Evolutionary conservation across 2,888 invertebrate species (phyloP).

Genomic region (Tipula lateralis): DNA sequence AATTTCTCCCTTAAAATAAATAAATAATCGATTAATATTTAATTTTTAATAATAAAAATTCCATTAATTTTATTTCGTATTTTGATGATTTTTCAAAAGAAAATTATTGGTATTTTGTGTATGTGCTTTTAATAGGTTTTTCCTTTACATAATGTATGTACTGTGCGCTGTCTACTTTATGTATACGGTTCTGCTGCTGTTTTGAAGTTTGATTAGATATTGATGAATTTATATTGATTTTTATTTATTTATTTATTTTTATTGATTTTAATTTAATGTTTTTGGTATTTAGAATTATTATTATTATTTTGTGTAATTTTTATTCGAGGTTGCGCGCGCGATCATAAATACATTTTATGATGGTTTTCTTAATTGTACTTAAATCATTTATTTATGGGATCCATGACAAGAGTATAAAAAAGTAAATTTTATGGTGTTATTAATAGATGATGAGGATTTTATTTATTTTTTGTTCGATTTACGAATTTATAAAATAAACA

Average conservation of each 20-base stretch:
- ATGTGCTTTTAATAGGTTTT: background rate
- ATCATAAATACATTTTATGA: background rate
- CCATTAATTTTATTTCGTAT: background rate
- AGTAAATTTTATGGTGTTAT: background rate
- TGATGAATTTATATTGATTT: constrained; percentile 1
- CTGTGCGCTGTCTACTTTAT: background rate
- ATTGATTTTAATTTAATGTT: background rate
- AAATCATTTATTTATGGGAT: background rate
- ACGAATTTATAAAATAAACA: background rate
- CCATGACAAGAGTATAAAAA: constrained; percentile 13
- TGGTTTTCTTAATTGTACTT: constrained; percentile 24
- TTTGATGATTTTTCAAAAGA: background rate
- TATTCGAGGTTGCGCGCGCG: background rate
- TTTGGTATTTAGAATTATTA: background rate
- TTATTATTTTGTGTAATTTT: background rate
- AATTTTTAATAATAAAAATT: constrained; percentile 19
- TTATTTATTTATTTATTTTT: background rate
- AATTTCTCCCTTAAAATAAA: background rate
- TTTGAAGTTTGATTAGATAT: constrained; percentile 19
- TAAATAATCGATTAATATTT: constrained; percentile 12
- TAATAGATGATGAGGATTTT: background rate
- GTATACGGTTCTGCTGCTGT: background rate
- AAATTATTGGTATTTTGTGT: constrained; percentile 7
- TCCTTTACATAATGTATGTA: background rate
- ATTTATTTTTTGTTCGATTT: background rate